A percentile compares a stretch with the other conserved stretches of the same genome.
phyloP scores from a whole-genome alignment of 2,113 vertebrate genomes.

The Ariopsis seemanni region DNA sequence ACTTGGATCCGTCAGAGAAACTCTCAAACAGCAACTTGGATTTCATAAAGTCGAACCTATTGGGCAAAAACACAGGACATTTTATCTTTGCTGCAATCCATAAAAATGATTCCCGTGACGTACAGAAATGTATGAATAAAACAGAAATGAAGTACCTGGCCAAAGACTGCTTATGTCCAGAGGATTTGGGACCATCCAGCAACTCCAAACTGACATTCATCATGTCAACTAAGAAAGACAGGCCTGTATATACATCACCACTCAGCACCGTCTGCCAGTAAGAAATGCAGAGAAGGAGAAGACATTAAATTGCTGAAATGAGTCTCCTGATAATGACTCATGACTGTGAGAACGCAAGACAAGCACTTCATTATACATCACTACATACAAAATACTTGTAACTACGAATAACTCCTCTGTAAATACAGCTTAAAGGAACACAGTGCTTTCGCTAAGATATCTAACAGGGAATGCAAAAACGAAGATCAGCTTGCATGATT shows the following conservation, averaged over 20 bases:
- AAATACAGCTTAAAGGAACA: background rate
- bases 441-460: background rate
- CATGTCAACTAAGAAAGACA: slow-evolving; percentile 93
- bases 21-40: slow-evolving; percentile 96
- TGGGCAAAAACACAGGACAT: slow-evolving; percentile 27
- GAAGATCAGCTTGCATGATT: background rate
- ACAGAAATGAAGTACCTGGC: slow-evolving; percentile 76
- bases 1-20: slow-evolving; percentile 91
- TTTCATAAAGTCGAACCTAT: slow-evolving; percentile 97
- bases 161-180: slow-evolving; percentile 74
- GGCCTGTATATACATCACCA: slow-evolving; percentile 88
- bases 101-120: background rate
- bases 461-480: background rate
- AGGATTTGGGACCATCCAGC: slow-evolving; percentile 74
- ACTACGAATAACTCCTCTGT: background rate
- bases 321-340: background rate
- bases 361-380: background rate
- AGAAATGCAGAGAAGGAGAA: slow-evolving; percentile 1
- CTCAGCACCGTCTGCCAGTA: slow-evolving; percentile 87
- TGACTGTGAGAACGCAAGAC: background rate
- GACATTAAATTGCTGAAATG: background rate
- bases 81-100: background rate
- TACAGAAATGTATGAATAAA: background rate
- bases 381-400: background rate
- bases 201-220: slow-evolving; percentile 95